Evolutionary conservation across 1,140 invertebrate genomes (phyloP).

Genomic region (Mactra quadrangularis): DNA sequence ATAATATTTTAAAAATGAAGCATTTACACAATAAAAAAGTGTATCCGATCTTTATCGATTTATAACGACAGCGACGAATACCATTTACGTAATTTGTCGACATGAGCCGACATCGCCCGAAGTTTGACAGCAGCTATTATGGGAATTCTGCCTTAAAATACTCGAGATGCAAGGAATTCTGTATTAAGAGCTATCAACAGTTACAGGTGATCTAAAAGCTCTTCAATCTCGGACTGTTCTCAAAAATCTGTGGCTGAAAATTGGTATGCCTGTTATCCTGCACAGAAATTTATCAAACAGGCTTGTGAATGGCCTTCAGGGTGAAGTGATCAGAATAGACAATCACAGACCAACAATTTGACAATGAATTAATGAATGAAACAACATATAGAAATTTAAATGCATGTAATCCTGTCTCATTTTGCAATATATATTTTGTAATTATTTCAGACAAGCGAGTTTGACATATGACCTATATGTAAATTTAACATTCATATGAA

Average conservation of each 20-base stretch:
- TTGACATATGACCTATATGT: neutral
- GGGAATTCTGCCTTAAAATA: too few species aligned
- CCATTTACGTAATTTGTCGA: too few species aligned
- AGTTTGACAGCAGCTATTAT: too few species aligned
- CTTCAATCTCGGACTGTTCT: slow-evolving; percentile 16
- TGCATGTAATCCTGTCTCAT: neutral
- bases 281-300: slow-evolving; percentile 20
- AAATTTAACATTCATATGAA: neutral
- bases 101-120: too few species aligned
- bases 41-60: too few species aligned
- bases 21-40: too few species aligned
- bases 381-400: neutral
- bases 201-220: neutral
- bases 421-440: neutral
- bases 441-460: neutral
- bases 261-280: slow-evolving; percentile 4
- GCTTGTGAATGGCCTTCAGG: slow-evolving; percentile 42
- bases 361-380: neutral
- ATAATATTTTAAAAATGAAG: too few species aligned
- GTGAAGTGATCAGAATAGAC: neutral
- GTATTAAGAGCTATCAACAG: neutral
- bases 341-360: neutral
- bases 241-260: slow-evolving; percentile 33
- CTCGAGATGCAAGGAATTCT: slow-evolving; percentile 12
- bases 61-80: too few species aligned